A percentile compares a stretch with the other conserved stretches of the same genome.
Evolutionary conservation across 2,888 invertebrate genomes (phyloP).

Genomic region (Troides helena): DNA sequence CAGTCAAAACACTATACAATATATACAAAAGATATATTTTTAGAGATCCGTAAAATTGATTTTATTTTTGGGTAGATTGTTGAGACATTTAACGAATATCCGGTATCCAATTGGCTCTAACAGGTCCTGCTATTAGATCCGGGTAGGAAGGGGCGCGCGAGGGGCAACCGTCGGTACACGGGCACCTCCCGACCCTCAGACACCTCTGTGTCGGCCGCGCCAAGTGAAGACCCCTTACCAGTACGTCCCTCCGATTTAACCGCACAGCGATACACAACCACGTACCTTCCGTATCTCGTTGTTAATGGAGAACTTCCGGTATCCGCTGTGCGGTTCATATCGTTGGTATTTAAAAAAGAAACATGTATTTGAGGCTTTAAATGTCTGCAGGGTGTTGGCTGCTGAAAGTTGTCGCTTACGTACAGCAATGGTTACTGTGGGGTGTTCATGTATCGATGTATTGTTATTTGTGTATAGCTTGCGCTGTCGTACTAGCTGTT

Average conservation of each 20-base stretch:
- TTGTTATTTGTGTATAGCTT: conserved; percentile 58
- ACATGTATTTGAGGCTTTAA: conserved; percentile 61
- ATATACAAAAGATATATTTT: no score
- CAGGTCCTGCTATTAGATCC: conserved; percentile 79
- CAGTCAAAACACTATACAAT: no score
- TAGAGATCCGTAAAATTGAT: no score
- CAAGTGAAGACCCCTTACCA: conserved; percentile 76
- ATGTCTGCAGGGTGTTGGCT: conserved; percentile 80
- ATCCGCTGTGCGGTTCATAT: conserved; percentile 71
- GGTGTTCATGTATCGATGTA: conserved; percentile 41
- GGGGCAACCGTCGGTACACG: conserved; percentile 68
- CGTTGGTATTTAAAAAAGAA: conserved; percentile 40
- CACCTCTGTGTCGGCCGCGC: conserved; percentile 73
- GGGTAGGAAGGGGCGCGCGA: conserved; percentile 71
- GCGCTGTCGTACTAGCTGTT: conserved; percentile 58
- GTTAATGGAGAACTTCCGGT: not conserved
- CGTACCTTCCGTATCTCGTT: not conserved
- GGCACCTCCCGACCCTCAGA: conserved; percentile 74
- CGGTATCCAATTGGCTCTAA: conserved; percentile 68
- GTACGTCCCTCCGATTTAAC: conserved; percentile 67
- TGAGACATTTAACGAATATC: conserved; percentile 34
- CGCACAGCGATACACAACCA: conserved; percentile 59
- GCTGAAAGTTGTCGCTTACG: conserved; percentile 52
- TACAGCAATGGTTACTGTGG: conserved; percentile 34
- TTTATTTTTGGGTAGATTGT: no score